Evolutionary conservation across 2,113 vertebrate species (phyloP).

Genomic region (Sitta europaea): DNA sequence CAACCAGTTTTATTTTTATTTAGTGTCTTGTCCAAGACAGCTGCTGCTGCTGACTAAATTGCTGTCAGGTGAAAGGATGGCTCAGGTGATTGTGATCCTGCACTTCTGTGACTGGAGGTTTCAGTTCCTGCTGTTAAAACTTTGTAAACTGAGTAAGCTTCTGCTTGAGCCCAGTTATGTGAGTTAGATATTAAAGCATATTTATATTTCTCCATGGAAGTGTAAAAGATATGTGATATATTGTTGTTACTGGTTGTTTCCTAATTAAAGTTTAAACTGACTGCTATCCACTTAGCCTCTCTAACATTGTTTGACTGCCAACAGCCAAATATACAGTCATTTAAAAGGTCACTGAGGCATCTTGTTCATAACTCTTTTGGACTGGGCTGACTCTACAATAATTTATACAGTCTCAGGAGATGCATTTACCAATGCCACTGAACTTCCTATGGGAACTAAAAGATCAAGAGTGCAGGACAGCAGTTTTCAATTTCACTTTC

Average conservation of each 20-base stretch:
- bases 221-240: neutral
- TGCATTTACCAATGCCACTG: neutral
- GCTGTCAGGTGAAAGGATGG: neutral
- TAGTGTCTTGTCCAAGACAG: neutral
- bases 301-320: neutral
- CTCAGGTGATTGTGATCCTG: neutral
- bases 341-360: neutral
- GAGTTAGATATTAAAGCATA: neutral
- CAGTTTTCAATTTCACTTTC: neutral
- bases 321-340: neutral
- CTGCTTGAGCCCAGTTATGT: neutral
- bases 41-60: neutral
- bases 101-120: neutral
- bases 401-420: neutral
- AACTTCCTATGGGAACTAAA: neutral
- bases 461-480: neutral
- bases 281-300: neutral
- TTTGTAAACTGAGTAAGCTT: neutral
- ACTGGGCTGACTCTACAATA: neutral
- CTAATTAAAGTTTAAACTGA: constrained; percentile 32
- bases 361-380: neutral
- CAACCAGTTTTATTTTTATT: neutral
- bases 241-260: neutral
- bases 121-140: neutral
- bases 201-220: neutral